These are phyloP conservation scores for Boloria selene DNA, from an alignment of 2,888 invertebrate species.

Conservation along the genomic window DNA sequence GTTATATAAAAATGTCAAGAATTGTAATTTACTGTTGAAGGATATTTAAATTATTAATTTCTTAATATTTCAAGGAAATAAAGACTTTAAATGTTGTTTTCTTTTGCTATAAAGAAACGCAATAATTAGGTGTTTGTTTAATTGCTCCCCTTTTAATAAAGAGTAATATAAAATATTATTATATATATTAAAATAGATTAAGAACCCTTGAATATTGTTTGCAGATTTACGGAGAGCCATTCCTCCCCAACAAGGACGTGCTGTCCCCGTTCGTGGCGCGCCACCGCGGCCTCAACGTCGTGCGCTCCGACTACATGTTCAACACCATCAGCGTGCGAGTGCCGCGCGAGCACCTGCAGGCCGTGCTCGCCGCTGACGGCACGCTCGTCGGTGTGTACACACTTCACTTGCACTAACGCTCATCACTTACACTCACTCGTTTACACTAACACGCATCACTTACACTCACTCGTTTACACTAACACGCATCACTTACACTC, in stretches of 20 bases:
- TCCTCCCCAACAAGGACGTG: slow-evolving; percentile 52
- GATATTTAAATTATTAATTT: too few relatives aligned
- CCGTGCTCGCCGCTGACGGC: slow-evolving; percentile 53
- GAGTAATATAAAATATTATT: too few relatives aligned
- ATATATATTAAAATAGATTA: too few relatives aligned
- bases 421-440: background rate
- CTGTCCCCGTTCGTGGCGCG: slow-evolving; percentile 48
- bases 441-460: too few relatives aligned
- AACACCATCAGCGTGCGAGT: slow-evolving; percentile 48
- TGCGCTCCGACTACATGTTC: slow-evolving; percentile 52
- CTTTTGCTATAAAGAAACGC: too few relatives aligned
- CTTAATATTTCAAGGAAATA: too few relatives aligned
- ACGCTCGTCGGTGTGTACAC: slow-evolving; percentile 47
- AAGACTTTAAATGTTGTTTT: too few relatives aligned
- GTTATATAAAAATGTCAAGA: too few relatives aligned
- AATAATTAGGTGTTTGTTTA: too few relatives aligned
- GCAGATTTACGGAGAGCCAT: slow-evolving; percentile 68
- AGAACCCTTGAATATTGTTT: background rate
- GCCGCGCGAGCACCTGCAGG: slow-evolving; percentile 36
- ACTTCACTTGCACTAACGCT: background rate
- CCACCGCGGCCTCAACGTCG: slow-evolving; percentile 37
- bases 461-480: too few relatives aligned
- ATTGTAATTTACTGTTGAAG: too few relatives aligned
- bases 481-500: background rate
- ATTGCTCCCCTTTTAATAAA: too few relatives aligned